Evolutionary conservation across 2,888 invertebrate genomes (phyloP), one percentile per base, ranked within the genome.

Genomic region (Eupithecia centaureata): DNA sequence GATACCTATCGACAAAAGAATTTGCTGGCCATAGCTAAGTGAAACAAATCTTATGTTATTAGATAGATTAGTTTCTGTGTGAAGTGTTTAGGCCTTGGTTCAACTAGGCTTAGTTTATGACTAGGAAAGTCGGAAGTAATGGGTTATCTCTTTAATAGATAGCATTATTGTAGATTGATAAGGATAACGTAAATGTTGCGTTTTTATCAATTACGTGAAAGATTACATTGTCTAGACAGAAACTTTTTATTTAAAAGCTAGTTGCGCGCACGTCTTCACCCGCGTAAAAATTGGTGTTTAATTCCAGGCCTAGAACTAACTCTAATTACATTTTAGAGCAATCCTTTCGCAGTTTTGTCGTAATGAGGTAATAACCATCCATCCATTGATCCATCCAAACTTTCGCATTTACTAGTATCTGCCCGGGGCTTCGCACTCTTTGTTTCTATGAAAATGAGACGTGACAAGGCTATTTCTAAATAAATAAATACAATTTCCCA

Each of bases 71-170:
- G n/a, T 13, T 63, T 63, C 73, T 71, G 72, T 75, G 72, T 74
- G 73, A 67, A 61, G 38, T 52, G 51, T 51, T 62, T 25, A 67
- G 72, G 73, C 75, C 81, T 79, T 80, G 77, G 57, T 59, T 59
- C 35, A 15, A 13, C 38, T 47, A 22, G 47, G 42, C 57, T 47
- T 47, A 68, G 32, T 65, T 47, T 22, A 4, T 22, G 22, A 22
- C 47, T 18, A 42, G 3, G 22, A 3, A 75, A 62, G 75, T 75
- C 77, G 79, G 77, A 79, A 81, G 81, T 73, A 75, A 77, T 81
- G 76, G 79, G 77, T 82, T 74, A 65, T 57, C 82, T 73, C 62
- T 57, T 61, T 30, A 51, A 30, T 27, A 27, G 57, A 15, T 78
- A 68, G 47, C 69, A 72, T 68, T 62, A 62, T 62, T 72, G 63